These are phyloP conservation scores for Hirundo rustica DNA, from an alignment of 2,797 vertebrate genomes.

Conservation along the genomic window DNA sequence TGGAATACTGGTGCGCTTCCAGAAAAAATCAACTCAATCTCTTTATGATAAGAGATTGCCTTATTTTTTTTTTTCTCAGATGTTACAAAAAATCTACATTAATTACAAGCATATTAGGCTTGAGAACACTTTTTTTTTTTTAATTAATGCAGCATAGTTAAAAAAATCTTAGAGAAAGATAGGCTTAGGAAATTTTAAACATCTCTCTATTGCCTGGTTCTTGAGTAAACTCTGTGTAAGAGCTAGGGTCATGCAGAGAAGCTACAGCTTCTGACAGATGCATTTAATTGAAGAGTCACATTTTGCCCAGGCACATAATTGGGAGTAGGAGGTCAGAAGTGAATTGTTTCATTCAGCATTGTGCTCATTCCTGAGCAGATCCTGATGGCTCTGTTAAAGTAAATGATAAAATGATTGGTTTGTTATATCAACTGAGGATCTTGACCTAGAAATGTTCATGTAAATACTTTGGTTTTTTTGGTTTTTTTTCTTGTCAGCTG, in stretches of 20 bases:
- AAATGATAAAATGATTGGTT: not conserved
- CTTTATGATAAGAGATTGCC: not conserved
- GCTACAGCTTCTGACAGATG: not conserved
- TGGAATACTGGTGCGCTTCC: not conserved
- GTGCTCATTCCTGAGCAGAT: not conserved
- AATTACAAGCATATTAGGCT: not conserved
- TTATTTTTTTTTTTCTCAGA: not conserved
- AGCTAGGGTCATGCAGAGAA: not conserved
- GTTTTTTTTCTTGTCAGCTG: constrained; percentile 35
- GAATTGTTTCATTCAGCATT: not conserved
- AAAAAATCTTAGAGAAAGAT: not conserved
- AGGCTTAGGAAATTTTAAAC: not conserved
- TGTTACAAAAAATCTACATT: not conserved
- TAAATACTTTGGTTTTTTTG: not conserved
- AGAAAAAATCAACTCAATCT: not conserved
- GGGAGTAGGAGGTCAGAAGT: not conserved
- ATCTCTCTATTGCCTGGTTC: not conserved
- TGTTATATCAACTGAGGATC: not conserved
- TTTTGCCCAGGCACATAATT: not conserved
- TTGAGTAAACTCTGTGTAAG: not conserved
- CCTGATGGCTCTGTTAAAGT: not conserved
- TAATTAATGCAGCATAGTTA: not conserved
- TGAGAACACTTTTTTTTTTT: not conserved
- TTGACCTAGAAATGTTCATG: not conserved
- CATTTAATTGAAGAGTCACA: not conserved